phyloP scores from a whole-genome alignment of 2,888 invertebrate genomes.

The Arge pagana region DNA sequence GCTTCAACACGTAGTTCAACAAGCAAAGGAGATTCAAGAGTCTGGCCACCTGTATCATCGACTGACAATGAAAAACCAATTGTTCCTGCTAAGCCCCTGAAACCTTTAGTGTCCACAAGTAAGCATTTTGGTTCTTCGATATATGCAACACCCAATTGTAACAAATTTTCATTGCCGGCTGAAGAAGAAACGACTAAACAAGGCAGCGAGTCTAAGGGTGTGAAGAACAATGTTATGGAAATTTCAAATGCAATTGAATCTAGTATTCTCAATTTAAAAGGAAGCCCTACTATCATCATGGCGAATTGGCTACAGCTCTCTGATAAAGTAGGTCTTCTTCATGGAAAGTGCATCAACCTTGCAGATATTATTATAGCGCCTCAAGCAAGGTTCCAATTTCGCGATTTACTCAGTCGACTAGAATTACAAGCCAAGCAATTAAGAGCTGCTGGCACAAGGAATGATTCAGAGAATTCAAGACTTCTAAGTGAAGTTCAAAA shows the following conservation, averaged over 20 bases:
- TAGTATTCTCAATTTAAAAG: constrained; percentile 66
- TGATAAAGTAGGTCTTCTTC: constrained; percentile 80
- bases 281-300: constrained; percentile 62
- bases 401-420: constrained; percentile 72
- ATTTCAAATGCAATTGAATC: constrained; percentile 69
- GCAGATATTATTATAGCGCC: constrained; percentile 82
- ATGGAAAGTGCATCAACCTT: constrained; percentile 81
- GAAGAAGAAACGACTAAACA: constrained; percentile 15
- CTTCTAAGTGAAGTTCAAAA: constrained; percentile 75
- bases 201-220: constrained; percentile 35
- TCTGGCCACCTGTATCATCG: constrained; percentile 61
- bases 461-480: constrained; percentile 70
- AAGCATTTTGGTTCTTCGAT: constrained; percentile 65
- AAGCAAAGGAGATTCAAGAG: constrained; percentile 58
- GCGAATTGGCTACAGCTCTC: constrained; percentile 80
- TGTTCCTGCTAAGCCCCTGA: constrained; percentile 60
- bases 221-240: constrained; percentile 65
- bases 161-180: constrained; percentile 30
- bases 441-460: constrained; percentile 71
- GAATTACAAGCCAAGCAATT: constrained; percentile 72
- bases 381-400: constrained; percentile 86
- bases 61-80: constrained; percentile 68
- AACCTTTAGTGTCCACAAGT: constrained; percentile 55
- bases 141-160: constrained; percentile 76
- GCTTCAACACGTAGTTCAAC: constrained; percentile 57